Conservation (phyloP, 2,888 invertebrate species). For the Choreutis nemorana region DNA sequence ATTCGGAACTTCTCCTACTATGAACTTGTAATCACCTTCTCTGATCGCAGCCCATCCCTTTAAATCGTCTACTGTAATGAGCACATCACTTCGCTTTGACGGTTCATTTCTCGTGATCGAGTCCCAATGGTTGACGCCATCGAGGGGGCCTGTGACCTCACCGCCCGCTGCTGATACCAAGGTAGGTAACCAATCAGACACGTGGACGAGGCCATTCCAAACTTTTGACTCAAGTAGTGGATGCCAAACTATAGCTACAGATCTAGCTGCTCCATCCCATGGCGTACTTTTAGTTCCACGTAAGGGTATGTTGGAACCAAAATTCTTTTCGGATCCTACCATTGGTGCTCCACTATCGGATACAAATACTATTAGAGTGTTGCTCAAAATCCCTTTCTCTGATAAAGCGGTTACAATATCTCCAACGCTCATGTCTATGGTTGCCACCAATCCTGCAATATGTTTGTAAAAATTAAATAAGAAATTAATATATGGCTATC, state of each 20-base stretch:
- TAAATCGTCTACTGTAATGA: constrained; percentile 60
- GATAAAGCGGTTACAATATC: constrained; percentile 72
- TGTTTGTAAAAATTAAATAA: constrained; percentile 2
- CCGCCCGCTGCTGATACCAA: constrained; percentile 41
- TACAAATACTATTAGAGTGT: constrained; percentile 82
- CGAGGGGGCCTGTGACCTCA: constrained; percentile 36
- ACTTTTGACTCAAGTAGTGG: constrained; percentile 60
- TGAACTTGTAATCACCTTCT: constrained; percentile 29
- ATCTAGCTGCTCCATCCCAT: constrained; percentile 83
- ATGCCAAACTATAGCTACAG: constrained; percentile 72
- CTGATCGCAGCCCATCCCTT: constrained; percentile 35
- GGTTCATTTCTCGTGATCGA: constrained; percentile 44
- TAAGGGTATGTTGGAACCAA: constrained; percentile 76
- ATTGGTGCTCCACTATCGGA: constrained; percentile 86
- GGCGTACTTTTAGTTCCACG: constrained; percentile 78
- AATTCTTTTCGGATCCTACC: constrained; percentile 69
- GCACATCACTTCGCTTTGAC: constrained; percentile 43
- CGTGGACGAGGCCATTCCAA: constrained; percentile 66
- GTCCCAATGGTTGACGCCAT: constrained; percentile 71
- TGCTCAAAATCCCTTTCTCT: constrained; percentile 70
- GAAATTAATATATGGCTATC: not conserved
- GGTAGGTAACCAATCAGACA: constrained; percentile 84
- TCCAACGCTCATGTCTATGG: constrained; percentile 81
- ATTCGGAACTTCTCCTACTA: constrained; percentile 22
- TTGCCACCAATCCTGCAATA: constrained; percentile 66